Base-by-base conservation (phyloP, 2,797 vertebrate genomes). In the Limnodromus scolopaceus region DNA sequence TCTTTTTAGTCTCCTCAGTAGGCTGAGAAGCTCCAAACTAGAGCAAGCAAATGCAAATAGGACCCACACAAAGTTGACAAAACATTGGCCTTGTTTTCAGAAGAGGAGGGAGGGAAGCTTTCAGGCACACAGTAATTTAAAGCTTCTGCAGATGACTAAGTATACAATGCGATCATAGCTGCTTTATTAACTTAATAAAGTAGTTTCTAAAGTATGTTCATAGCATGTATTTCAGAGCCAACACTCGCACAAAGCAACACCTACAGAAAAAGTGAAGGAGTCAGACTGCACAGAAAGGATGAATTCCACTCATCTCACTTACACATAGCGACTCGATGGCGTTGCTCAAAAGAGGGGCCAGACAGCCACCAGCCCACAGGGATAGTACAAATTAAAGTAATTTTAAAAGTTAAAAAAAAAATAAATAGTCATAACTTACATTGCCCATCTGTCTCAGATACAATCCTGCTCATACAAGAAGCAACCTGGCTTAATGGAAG, bases 41-140 rank as follows among this genome's bases (percentile, higher is more conserved):
- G 51, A 82, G 32, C 58, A 89, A 69, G 80, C 84, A 89, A 89
- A 82, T 0, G 4, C 54, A 82, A 96, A 89, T 7, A 86, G 61
- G 82, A 94, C 77, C 91, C 74, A 93, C 87, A 88, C 61, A 84
- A 69, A 92, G 93, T 74, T 97, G 92, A 87, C 85, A 96, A 95
- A 93, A 95, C 92, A 95, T 2, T 17, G 48, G 58, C 41, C 54
- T 90, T 95, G 85, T 82, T 96, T 95, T 86, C 70, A 79, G 54
- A 60, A 63, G 58, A 72, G 41, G 23, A 89, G 58, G 70, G 74
- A 94, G 82, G 58, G 83, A 94, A 88, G 34, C 55, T 93, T 94
- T 71, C 79, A 79, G 86, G 70, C 77, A 92, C 55, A 77, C 32
- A 55, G 3, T 24, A 77, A 93, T 66, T 68, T 70, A 92, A 53